A percentile compares a stretch with the other conserved stretches of the same genome.
Evolutionary conservation across 2,888 invertebrate genomes (phyloP).

Genomic region (Agapostemon virescens): DNA sequence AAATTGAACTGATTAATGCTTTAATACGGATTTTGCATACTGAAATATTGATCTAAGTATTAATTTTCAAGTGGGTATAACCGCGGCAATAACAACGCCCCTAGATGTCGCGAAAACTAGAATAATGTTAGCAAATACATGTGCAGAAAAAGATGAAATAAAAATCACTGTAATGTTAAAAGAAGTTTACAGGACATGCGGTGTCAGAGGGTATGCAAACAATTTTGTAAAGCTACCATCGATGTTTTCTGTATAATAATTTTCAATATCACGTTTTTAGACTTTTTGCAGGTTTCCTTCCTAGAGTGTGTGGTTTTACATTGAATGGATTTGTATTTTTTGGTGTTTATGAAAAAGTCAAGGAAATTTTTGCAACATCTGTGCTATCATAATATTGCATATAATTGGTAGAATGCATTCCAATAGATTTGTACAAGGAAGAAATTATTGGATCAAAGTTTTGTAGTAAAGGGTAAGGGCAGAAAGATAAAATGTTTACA

Average conservation of each 20-base stretch:
- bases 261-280: constrained; percentile 81
- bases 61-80: constrained; percentile 84
- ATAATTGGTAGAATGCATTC: not conserved
- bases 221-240: constrained; percentile 45
- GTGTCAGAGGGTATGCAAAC: constrained; percentile 84
- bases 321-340: constrained; percentile 97
- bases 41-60: constrained; percentile 3
- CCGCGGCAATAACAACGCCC: constrained; percentile 95
- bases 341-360: constrained; percentile 92
- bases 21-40: not conserved
- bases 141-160: constrained; percentile 78
- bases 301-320: constrained; percentile 93
- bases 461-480: constrained; percentile 22
- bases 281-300: constrained; percentile 93
- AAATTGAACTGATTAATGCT: not conserved
- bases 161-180: constrained; percentile 82
- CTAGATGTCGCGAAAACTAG: constrained; percentile 98
- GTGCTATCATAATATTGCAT: constrained; percentile 35
- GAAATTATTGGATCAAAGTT: not conserved
- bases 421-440: not conserved
- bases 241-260: constrained; percentile 15
- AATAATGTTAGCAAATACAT: constrained; percentile 93
- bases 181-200: constrained; percentile 85
- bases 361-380: constrained; percentile 67
- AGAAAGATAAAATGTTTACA: not conserved